These are phyloP conservation scores for Ryuthela nishihirai DNA, from an alignment of 2,888 invertebrate genomes.

Conservation along the genomic window DNA sequence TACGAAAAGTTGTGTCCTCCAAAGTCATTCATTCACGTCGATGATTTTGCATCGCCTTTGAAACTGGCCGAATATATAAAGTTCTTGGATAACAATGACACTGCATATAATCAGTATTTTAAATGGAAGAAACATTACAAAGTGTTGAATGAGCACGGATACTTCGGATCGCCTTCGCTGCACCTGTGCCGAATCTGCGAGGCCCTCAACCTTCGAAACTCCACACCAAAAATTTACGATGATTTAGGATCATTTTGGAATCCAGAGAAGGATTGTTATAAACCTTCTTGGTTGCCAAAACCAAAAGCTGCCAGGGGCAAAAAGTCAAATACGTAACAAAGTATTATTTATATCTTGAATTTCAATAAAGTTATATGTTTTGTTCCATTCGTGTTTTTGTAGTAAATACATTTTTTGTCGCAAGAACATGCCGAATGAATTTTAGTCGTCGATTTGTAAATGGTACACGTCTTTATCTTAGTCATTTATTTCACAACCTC, in stretches of 20 bases:
- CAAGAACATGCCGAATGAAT: too few relatives aligned
- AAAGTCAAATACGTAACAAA: too few relatives aligned
- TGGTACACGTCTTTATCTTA: too few relatives aligned
- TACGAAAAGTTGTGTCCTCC: slow-evolving; percentile 60
- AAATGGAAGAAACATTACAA: slow-evolving; percentile 53
- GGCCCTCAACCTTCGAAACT: slow-evolving; percentile 56
- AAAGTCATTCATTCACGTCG: slow-evolving; percentile 59
- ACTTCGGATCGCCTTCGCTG: slow-evolving; percentile 59
- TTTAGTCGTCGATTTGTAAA: too few relatives aligned
- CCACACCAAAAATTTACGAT: slow-evolving; percentile 20
- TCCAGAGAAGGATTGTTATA: slow-evolving; percentile 14
- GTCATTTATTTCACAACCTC: too few relatives aligned
- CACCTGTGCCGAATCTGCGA: slow-evolving; percentile 66
- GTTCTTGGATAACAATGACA: slow-evolving; percentile 27
- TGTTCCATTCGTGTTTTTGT: too few relatives aligned
- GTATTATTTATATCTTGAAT: too few relatives aligned
- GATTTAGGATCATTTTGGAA: slow-evolving; percentile 31
- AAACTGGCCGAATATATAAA: slow-evolving; percentile 34
- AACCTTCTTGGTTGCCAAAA: slow-evolving; percentile 45
- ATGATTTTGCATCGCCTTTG: slow-evolving; percentile 52
- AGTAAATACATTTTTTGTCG: too few relatives aligned
- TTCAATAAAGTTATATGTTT: too few relatives aligned
- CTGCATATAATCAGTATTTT: slow-evolving; percentile 40
- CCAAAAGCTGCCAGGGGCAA: too few relatives aligned
- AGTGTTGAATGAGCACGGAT: slow-evolving; percentile 64